phyloP scores from a whole-genome alignment of 1,140 invertebrate species.

The Macrotrachela quadricornifera region DNA sequence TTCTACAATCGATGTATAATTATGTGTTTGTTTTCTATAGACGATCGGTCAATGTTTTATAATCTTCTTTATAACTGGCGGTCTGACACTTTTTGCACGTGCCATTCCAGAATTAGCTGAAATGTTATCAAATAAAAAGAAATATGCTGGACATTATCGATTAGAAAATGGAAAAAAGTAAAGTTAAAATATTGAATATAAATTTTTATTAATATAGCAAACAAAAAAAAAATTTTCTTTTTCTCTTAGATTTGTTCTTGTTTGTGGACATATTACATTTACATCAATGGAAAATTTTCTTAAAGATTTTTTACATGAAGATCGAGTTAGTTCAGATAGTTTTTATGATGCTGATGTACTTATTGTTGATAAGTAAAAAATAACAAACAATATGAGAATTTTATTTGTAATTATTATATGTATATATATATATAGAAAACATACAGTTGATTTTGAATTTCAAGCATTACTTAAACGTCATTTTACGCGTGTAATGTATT shows the following conservation, averaged over 20 bases:
- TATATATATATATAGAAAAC: conserved; percentile 14
- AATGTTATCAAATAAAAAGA: conserved; percentile 86
- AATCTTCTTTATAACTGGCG: conserved; percentile 23
- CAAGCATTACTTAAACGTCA: conserved; percentile 51
- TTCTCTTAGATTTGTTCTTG: conserved; percentile 94
- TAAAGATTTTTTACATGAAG: conserved; percentile 99
- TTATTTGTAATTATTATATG: too few species aligned
- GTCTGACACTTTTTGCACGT: conserved; percentile 46
- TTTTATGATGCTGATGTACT: background rate
- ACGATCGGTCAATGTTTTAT: conserved; percentile 21
- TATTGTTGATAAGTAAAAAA: background rate
- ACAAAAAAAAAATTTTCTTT: conserved; percentile 6
- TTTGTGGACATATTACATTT: conserved; percentile 99
- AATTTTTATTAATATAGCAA: conserved; percentile 6
- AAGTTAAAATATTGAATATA: background rate
- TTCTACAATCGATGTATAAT: too few species aligned
- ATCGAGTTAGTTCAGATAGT: conserved; percentile 91
- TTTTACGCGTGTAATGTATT: conserved; percentile 10
- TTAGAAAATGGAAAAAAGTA: conserved; percentile 93
- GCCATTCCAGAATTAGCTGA: conserved; percentile 96
- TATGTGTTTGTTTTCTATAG: too few species aligned
- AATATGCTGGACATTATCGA: conserved; percentile 89
- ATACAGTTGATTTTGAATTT: conserved; percentile 66
- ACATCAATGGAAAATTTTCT: conserved; percentile 98
- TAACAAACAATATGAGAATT: background rate